A percentile compares a stretch with the other conserved stretches of the same genome.
These are phyloP conservation scores for Catocala fraxini DNA, from an alignment of 2,888 invertebrate genomes.

Conservation along the genomic window DNA sequence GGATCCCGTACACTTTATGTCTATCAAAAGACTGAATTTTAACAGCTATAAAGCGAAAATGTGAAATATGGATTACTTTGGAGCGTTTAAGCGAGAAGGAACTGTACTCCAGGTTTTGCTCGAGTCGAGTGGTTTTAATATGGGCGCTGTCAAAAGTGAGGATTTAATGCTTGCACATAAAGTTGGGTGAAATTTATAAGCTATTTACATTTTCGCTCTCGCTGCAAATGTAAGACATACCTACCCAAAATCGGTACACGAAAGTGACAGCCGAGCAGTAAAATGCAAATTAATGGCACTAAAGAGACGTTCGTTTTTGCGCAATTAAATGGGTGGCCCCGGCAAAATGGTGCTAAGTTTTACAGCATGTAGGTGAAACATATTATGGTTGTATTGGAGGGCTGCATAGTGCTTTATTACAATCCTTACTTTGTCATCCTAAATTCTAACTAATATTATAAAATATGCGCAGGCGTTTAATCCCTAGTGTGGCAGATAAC, in stretches of 20 bases:
- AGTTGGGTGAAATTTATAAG: constrained; percentile 12
- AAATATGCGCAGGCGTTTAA: too few relatives aligned
- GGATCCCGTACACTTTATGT: constrained; percentile 37
- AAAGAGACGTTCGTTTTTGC: too few relatives aligned
- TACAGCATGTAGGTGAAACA: too few relatives aligned
- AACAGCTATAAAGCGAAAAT: constrained; percentile 38
- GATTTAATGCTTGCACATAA: constrained; percentile 3
- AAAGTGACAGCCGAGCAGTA: too few relatives aligned
- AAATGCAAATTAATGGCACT: background rate
- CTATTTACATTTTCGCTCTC: constrained; percentile 27
- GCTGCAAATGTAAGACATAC: background rate
- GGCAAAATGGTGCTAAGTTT: too few relatives aligned
- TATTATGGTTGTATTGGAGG: too few relatives aligned
- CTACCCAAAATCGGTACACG: background rate
- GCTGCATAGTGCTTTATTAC: too few relatives aligned
- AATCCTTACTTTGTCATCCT: too few relatives aligned
- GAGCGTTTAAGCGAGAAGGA: constrained; percentile 15
- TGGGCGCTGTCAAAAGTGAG: background rate
- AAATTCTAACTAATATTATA: too few relatives aligned
- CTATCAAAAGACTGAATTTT: constrained; percentile 45
- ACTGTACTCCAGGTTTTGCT: constrained; percentile 10
- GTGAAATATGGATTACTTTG: constrained; percentile 38
- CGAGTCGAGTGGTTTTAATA: constrained; percentile 8
- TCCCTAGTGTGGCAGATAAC: too few relatives aligned
- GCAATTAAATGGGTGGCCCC: too few relatives aligned